phyloP scores from a whole-genome alignment of 2,113 vertebrate species.

The Sylvicapra grimmia region DNA sequence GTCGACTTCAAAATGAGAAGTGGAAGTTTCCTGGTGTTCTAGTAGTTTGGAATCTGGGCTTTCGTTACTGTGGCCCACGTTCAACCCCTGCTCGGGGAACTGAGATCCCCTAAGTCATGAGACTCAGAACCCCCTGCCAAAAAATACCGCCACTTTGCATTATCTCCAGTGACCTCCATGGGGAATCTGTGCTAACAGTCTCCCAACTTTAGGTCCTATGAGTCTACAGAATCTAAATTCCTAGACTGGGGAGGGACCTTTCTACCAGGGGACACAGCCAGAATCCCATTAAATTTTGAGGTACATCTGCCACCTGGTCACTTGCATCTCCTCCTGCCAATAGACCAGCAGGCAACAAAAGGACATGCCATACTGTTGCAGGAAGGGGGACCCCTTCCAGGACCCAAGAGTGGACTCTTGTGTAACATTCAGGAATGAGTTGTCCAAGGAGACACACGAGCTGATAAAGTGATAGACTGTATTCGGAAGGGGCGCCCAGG shows the following conservation, averaged over 20 bases:
- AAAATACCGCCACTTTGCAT: neutral
- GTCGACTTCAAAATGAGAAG: neutral
- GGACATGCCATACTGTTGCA: neutral
- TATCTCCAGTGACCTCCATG: neutral
- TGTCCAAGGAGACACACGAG: neutral
- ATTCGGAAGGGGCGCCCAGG: fast-evolving
- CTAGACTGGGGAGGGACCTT: neutral
- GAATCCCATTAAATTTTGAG: neutral
- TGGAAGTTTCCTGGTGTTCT: neutral
- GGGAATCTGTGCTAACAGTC: neutral
- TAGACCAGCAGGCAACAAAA: neutral
- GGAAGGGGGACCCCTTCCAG: neutral
- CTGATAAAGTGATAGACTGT: neutral
- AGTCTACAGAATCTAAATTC: neutral
- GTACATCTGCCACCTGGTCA: neutral
- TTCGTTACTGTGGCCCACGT: neutral
- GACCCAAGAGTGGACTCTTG: neutral
- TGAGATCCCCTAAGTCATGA: neutral
- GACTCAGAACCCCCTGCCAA: neutral
- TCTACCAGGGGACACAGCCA: neutral
- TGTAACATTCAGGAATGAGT: neutral
- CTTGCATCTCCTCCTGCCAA: neutral
- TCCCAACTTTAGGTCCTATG: neutral
- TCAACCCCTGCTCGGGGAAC: neutral
- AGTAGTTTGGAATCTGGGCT: neutral